These are phyloP conservation scores for Apodemia mormo DNA, from an alignment of 2,888 invertebrate species.

Conservation along the genomic window DNA sequence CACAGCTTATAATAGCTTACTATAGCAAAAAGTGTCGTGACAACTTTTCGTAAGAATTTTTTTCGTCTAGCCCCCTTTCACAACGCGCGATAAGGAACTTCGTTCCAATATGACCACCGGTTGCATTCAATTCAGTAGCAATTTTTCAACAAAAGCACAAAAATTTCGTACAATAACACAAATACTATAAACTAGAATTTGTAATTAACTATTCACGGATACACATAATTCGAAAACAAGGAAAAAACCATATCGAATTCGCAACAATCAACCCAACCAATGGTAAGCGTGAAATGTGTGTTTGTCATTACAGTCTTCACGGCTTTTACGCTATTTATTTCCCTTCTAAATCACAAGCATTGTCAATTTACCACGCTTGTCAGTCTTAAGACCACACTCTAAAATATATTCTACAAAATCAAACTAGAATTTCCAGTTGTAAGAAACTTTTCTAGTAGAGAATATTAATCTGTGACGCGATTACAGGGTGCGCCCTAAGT, in stretches of 20 bases:
- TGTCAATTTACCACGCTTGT: slow-evolving; percentile 72
- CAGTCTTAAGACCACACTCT: slow-evolving; percentile 50
- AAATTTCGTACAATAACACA: not conserved
- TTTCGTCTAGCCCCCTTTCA: no score
- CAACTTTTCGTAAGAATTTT: no score
- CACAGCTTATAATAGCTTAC: no score
- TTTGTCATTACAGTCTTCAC: slow-evolving; percentile 74
- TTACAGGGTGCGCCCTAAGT: slow-evolving; percentile 62
- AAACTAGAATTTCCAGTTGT: slow-evolving; percentile 39
- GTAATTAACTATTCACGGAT: slow-evolving; percentile 9
- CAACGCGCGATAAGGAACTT: no score
- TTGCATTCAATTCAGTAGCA: no score
- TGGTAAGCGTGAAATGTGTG: slow-evolving; percentile 70
- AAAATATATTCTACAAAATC: slow-evolving; percentile 34
- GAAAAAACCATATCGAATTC: slow-evolving; percentile 54
- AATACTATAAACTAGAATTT: not conserved
- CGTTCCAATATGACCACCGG: no score
- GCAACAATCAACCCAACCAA: slow-evolving; percentile 59
- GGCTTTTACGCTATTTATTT: slow-evolving; percentile 74
- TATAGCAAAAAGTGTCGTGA: no score
- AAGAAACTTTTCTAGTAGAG: slow-evolving; percentile 31
- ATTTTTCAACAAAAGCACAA: no score
- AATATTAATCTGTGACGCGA: slow-evolving; percentile 49
- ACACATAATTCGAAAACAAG: not conserved
- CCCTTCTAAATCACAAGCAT: slow-evolving; percentile 72